Evolutionary conservation across 2,888 invertebrate species (phyloP), one percentile per base, ranked within the genome.

Genomic region (Dioctria rufipes): DNA sequence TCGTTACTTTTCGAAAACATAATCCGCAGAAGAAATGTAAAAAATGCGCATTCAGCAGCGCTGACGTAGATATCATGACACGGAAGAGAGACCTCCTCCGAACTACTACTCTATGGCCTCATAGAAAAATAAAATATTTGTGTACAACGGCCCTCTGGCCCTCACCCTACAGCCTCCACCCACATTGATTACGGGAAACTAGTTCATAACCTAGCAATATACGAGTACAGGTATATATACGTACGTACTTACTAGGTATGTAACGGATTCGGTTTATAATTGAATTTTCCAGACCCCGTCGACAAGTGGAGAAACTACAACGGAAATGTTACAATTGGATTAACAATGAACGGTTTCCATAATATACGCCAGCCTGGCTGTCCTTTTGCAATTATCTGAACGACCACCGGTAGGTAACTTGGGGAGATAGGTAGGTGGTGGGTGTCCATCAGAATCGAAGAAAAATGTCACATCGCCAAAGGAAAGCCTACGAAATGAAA

Each of bases 261-360:
- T 42, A 46, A 3, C 58, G 46, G 6, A 1, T 63, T 46, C 77
- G 63, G 13, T 63, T 2, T 25, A 46, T 77, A 77, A 77, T 77
- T 77, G 40, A 77, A 77, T 77, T 77, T 77, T 77, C 42, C 63
- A 46, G 13, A 77, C 77, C 25, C 25, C 43, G 77, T 77, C 37
- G 77, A 77, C 77, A 77, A 77, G 77, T 63, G 63, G 63, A 25
- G 75, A 77, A 77, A 63, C 63, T 63, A 49, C 77, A 77, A 49
- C 77, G 77, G 77, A 77, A 77, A 77, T 77, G 63, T 46, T 77
- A 63, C 77, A 77, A 77, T 77, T 77, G 77, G 77, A 77, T 77
- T 77, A 77, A 37, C 77, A 25, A 25, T 25, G 77, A 58, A 49
- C 77, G 63, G 63, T 63, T 77, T 63, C 77, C 63, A 77, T 49